Base-by-base conservation (phyloP, 2,888 invertebrate species). In the Coelinius sp. region DNA sequence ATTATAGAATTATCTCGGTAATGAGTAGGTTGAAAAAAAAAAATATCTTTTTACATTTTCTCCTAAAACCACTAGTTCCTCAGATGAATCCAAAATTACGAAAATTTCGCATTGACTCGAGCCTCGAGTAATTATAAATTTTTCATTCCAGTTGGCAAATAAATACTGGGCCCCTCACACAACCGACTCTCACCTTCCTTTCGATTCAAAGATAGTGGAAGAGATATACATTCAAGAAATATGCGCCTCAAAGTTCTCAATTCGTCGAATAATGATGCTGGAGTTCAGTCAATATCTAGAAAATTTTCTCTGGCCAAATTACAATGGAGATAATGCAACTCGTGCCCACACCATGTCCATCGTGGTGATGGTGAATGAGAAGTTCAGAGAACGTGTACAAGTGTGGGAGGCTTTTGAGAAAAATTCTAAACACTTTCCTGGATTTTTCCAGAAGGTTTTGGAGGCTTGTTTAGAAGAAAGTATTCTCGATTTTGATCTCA, bases 201-300 rank as follows among this genome's bases (percentile, higher is more conserved):
- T 93, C 84, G 92, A 94, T 89, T 89, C 93, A 25, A 89, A 92
- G 83, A 91, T 98, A 79, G 93, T 98, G 77, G 96, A 97, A 83
- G 94, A 96, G 80, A 94, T 98, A 79, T 98, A 98, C 84, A 89
- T 91, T 68, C 92, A 94, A 84, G 98, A 98, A 89, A 95, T 98
- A 81, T 91, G 93, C 71, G 94, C 94, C 68, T 93, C 95, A 81
- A 94, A 93, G 92, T 94, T 94, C 88, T 92, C 95, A 10, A 93
- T 94, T 2, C 91, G 96, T n/a, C 92, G 97, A 68, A 95, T 97
- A 75, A 97, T 98, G 94, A 94, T 98, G 91, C 89, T 99, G 71
- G 98, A 99, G 88, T 97, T 98, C 88, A 98, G 97, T 75, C 99
- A 98, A 84, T 99, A 98, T 88, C 88, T 99, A 79, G 99, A 99